Percentiles rank a stretch among this genome's conserved stretches.
Conservation (phyloP, 2,888 invertebrate genomes). For the Aphodius granarius region DNA sequence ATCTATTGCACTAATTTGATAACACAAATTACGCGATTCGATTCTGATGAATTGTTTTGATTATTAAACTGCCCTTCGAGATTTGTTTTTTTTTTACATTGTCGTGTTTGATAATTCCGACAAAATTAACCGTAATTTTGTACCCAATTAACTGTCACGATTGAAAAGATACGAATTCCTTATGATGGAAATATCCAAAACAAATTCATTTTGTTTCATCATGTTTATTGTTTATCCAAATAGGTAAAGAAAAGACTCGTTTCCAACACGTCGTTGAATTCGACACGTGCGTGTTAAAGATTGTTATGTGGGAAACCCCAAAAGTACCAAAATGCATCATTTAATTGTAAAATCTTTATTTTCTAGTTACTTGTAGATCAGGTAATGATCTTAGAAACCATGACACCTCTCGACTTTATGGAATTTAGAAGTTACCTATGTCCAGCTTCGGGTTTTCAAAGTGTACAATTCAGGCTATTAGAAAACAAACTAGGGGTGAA, state of each 20-base stretch:
- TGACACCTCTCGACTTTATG: constrained; percentile 99
- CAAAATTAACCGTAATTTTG: background rate
- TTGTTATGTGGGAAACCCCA: no score
- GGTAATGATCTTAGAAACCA: constrained; percentile 96
- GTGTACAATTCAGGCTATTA: constrained; percentile 90
- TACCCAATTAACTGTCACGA: background rate
- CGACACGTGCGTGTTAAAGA: no score
- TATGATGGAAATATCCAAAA: no score
- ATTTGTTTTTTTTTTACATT: background rate
- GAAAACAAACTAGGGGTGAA: constrained; percentile 90
- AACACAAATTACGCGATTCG: no score
- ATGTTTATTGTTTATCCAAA: no score
- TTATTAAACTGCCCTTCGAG: background rate
- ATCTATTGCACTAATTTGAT: no score
- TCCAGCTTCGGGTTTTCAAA: constrained; percentile 98
- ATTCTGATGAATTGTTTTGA: background rate
- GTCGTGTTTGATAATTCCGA: background rate
- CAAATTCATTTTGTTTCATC: no score
- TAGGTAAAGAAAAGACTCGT: no score
- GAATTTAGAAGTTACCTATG: constrained; percentile 92
- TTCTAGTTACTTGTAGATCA: constrained; percentile 91
- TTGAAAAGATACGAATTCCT: no score
- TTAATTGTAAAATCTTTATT: constrained; percentile 5
- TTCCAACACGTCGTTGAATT: no score
- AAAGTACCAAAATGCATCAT: background rate